Percentiles rank a stretch among this genome's conserved stretches.
Conservation (phyloP, 2,113 vertebrate species). For the Nyctibius bracteatus region DNA sequence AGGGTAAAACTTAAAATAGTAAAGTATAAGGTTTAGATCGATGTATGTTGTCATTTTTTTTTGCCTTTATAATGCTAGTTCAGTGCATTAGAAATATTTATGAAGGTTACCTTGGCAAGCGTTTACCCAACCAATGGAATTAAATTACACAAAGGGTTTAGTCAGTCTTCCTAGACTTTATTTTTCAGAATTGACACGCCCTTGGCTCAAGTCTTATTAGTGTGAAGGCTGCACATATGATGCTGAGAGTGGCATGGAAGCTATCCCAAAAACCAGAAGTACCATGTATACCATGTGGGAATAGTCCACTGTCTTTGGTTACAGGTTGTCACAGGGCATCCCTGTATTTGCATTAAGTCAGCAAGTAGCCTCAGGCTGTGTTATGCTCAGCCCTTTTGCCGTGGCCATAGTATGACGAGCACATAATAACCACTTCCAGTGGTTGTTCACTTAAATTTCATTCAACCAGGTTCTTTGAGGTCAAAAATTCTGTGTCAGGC, state of each 20-base stretch:
- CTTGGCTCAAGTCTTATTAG: neutral
- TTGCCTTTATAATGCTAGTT: slow-evolving; percentile 48
- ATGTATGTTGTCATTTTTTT: neutral
- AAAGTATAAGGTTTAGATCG: slow-evolving; percentile 22
- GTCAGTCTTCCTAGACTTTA: slow-evolving; percentile 29
- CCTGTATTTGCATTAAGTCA: neutral
- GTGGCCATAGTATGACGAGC: rapidly evolving
- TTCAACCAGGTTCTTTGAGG: neutral
- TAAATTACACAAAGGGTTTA: slow-evolving; percentile 42
- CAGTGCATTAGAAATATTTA: slow-evolving; percentile 43
- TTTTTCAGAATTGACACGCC: slow-evolving; percentile 25
- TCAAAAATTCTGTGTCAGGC: neutral
- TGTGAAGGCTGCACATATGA: neutral
- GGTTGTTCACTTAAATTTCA: neutral
- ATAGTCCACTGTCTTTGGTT: neutral
- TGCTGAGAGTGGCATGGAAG: neutral
- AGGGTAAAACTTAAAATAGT: slow-evolving; percentile 15
- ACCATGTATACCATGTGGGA: neutral
- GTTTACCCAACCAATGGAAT: slow-evolving; percentile 51
- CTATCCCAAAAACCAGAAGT: neutral
- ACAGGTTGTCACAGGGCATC: neutral
- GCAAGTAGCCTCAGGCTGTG: neutral
- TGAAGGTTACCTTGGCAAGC: slow-evolving; percentile 30
- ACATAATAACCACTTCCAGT: neutral
- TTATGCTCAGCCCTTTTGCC: neutral